phyloP scores from a whole-genome alignment of 2,113 vertebrate genomes.

The Thomomys bottae region DNA sequence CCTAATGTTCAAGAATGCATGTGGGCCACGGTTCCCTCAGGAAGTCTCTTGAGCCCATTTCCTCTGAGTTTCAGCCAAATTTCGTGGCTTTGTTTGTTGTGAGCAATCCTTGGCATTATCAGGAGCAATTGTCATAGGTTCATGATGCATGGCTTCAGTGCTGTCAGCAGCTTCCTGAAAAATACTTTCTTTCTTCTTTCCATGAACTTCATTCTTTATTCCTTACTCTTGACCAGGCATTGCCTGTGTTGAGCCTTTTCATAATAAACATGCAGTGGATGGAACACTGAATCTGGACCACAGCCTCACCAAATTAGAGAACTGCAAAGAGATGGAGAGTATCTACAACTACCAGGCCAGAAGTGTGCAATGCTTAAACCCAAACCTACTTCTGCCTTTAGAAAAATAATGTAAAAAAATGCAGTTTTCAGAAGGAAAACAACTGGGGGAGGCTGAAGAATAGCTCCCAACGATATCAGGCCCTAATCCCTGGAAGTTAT shows the following conservation, averaged over 20 bases:
- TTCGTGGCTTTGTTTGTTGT: background rate
- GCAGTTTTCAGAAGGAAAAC: background rate
- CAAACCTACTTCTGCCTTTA: too few species aligned
- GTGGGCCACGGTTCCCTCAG: background rate
- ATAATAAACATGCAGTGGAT: background rate
- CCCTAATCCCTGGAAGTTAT: background rate
- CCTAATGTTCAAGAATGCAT: background rate
- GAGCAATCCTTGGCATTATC: background rate
- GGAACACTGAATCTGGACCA: background rate
- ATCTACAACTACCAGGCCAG: background rate
- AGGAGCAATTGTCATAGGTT: background rate
- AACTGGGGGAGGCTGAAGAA: background rate
- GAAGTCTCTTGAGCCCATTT: background rate
- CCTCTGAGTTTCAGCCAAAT: background rate
- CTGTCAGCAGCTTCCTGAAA: background rate
- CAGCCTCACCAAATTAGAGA: background rate
- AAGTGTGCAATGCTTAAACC: too few species aligned
- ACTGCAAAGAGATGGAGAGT: background rate
- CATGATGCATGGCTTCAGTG: background rate
- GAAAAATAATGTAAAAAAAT: background rate
- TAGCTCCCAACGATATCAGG: background rate
- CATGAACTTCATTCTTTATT: background rate
- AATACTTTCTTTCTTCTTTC: background rate
- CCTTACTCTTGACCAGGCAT: background rate
- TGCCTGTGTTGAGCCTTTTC: background rate